Percentiles rank a stretch among this genome's conserved stretches.
Conservation (phyloP, 2,888 invertebrate species). For the Leistus spinibarbis region DNA sequence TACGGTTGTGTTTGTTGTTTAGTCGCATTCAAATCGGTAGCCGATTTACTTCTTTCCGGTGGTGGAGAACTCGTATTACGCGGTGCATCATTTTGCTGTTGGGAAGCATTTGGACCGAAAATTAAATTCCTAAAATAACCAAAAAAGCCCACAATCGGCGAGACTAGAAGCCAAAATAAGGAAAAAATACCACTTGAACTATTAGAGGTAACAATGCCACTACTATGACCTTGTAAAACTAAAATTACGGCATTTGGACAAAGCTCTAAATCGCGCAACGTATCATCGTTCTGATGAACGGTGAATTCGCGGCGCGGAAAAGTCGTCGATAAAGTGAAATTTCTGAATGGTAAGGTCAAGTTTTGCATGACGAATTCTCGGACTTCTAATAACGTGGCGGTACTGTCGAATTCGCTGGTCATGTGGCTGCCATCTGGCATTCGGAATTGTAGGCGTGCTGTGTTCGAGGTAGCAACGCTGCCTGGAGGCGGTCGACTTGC, state of each 20-base stretch:
- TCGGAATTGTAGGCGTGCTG: constrained; percentile 82
- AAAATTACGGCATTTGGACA: constrained; percentile 78
- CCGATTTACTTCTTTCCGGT: constrained; percentile 2
- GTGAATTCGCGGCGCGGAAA: constrained; percentile 77
- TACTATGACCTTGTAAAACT: constrained; percentile 66
- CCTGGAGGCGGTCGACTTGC: constrained; percentile 34
- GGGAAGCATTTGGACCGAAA: constrained; percentile 9
- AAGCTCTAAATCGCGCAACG: constrained; percentile 70
- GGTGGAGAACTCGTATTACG: not conserved
- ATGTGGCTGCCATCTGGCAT: constrained; percentile 80
- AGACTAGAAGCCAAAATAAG: constrained; percentile 65
- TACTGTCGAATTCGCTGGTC: constrained; percentile 74
- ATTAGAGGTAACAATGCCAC: constrained; percentile 50
- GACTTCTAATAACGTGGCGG: constrained; percentile 66
- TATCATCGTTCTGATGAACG: constrained; percentile 59
- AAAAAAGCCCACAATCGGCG: constrained; percentile 65
- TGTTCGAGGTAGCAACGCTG: constrained; percentile 51
- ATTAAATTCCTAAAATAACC: constrained; percentile 54
- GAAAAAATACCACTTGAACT: constrained; percentile 61
- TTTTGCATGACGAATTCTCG: constrained; percentile 55
- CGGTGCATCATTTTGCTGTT: not conserved
- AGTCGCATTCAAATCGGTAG: not conserved
- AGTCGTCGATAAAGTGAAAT: constrained; percentile 76
- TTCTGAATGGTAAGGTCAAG: constrained; percentile 56
- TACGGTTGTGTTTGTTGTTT: not conserved